phyloP scores from a whole-genome alignment of 30 jellyfish, hydroid and myxozoan species.

The Hydra vulgaris region DNA sequence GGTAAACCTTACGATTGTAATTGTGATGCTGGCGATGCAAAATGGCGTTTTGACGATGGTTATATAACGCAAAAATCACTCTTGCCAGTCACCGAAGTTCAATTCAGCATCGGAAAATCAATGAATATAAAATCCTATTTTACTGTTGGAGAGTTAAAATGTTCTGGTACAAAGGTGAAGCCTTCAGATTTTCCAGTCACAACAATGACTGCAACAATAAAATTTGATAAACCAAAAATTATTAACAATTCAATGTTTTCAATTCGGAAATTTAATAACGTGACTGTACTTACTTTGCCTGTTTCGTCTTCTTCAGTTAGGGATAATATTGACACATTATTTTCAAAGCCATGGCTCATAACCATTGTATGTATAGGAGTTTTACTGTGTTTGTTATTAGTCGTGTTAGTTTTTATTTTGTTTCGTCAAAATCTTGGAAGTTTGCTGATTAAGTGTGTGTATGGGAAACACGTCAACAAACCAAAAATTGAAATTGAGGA shows the following conservation, averaged over 20 bases:
- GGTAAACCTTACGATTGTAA: constrained; percentile 46
- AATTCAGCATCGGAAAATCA: constrained; percentile 52
- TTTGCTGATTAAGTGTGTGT: constrained; percentile 62
- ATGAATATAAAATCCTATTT: constrained; percentile 54
- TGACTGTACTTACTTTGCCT: background rate
- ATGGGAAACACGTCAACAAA: constrained; percentile 44
- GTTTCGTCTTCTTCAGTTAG: background rate
- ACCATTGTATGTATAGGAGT: constrained; percentile 80
- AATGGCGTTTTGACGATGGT: constrained; percentile 86
- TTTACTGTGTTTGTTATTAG: constrained; percentile 66
- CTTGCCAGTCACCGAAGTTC: constrained; percentile 77
- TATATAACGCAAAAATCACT: constrained; percentile 58
- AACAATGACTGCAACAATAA: constrained; percentile 4
- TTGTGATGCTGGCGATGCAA: constrained; percentile 77
- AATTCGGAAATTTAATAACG: background rate
- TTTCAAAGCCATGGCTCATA: constrained; percentile 85
- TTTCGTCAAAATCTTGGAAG: constrained; percentile 63
- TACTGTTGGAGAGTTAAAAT: constrained; percentile 74
- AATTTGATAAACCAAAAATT: constrained; percentile 14
- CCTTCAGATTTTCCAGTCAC: constrained; percentile 57
- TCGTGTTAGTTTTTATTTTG: constrained; percentile 52
- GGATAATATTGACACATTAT: constrained; percentile 56
- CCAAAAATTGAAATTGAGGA: constrained; percentile 95
- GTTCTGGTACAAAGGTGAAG: constrained; percentile 70
- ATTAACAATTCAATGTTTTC: constrained; percentile 3